Evolutionary conservation across 2,888 invertebrate species (phyloP).

Genomic region (Athalia cordata): DNA sequence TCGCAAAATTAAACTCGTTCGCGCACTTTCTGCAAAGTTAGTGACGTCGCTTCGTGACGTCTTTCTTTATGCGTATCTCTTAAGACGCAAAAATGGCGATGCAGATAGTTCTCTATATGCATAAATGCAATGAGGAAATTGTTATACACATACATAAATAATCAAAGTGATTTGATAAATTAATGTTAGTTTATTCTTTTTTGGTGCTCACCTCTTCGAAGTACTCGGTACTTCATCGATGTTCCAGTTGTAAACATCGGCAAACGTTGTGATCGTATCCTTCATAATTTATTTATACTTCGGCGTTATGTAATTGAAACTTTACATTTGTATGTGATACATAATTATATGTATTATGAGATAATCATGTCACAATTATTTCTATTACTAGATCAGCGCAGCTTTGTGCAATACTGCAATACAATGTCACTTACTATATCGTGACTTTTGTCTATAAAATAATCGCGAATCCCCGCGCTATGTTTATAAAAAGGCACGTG

Average conservation of each 20-base stretch:
- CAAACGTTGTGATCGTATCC: slow-evolving; percentile 64
- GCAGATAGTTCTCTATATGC: background rate
- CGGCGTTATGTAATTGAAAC: too few species aligned
- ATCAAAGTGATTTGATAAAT: background rate
- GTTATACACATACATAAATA: background rate
- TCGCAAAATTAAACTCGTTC: too few species aligned
- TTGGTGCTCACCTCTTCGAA: slow-evolving; percentile 60
- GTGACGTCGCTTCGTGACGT: too few species aligned
- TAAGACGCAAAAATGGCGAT: too few species aligned
- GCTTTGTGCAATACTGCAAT: background rate
- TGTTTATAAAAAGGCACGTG: slow-evolving; percentile 1
- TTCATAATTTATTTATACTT: slow-evolving; percentile 54
- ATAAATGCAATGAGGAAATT: background rate
- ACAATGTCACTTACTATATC: background rate
- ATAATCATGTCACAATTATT: too few species aligned
- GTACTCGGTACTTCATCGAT: slow-evolving; percentile 59
- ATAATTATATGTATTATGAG: too few species aligned
- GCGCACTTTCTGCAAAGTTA: too few species aligned
- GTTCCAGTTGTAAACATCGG: slow-evolving; percentile 62
- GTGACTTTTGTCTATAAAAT: background rate
- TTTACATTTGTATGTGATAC: too few species aligned
- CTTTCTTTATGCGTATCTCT: too few species aligned
- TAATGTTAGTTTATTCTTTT: background rate
- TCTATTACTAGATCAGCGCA: too few species aligned
- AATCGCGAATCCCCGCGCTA: background rate